Evolutionary conservation across 2,113 vertebrate species (phyloP), one percentile per base, ranked within the genome.

Genomic region (Condylura cristata): DNA sequence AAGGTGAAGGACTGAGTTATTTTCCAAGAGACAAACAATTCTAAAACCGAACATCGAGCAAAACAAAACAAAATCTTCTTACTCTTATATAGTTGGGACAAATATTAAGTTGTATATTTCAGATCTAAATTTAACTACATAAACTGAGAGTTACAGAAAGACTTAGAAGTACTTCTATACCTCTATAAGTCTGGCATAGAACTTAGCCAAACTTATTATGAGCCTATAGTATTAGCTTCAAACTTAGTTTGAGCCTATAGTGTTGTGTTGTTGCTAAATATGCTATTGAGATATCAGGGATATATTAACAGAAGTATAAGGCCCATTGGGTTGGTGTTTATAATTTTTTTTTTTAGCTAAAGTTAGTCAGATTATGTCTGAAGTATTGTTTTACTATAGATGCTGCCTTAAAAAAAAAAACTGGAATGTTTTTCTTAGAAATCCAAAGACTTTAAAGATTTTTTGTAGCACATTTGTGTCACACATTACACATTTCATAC

Each of bases 231-330:
- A n/a, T n/a, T n/a, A n/a, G n/a, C n/a, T n/a, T n/a, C n/a, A n/a
- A n/a, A n/a, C n/a, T n/a, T 76, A 26, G 18, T 91, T 32, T 78
- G 26, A 68, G 34, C 51, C 24, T 32, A 53, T 34, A 66, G 32
- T 41, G 39, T 65, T 80, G 56, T 58, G 18, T 72, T 12, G 9
- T 82, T 58, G 28, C 53, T 91, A 86, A 78, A 83, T 75, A 94
- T 39, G 28, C 34, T 56, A 75, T 87, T 90, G 81, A 94, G 76
- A 81, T 75, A 41, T 85, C 61, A 75, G 60, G 30, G 39, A 0
- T 74, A 22, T 76, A 74, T 81, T 90, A 95, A 91, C 63, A 39
- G 37, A 95, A 80, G 39, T 88, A 92, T 39, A 82, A 41, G 12
- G 0, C n/a, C 28, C 41, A 90, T 75, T 78, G 71, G 14, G 58